Evolutionary conservation across 2,888 invertebrate genomes (phyloP), one percentile per base, ranked within the genome.

Genomic region (Therioaphis trifolii): DNA sequence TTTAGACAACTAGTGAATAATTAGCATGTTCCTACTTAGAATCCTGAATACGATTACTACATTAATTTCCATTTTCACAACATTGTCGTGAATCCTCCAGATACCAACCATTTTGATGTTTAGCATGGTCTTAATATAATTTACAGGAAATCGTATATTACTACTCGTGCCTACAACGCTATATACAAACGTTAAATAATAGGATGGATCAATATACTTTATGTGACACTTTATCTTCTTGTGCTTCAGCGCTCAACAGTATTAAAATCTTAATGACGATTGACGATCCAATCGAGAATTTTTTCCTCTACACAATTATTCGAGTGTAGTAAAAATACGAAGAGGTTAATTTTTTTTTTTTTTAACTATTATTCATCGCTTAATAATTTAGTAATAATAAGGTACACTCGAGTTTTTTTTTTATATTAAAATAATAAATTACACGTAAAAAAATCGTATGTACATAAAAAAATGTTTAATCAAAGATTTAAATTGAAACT

Each of bases 41-140:
- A 76, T 27, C 43, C 43, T 61, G 43, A 61, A 63, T 76, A 63
- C 18, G 27, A 61, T 63, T 63, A 35, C 35, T 35, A 76, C 18
- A 14, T 46, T 27, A 29, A 63, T 63, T 61, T 61, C n/a, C 18
- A 63, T 46, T 63, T 55, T 46, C 46, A 46, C 61, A 46, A 61
- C 14, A 61, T 46, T 46, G 27, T 61, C 5, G 5, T 27, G 27
- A 35, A 55, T 35, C 7, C 2, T 52, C n/a, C 7, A 5, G 52
- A 29, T n/a, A 46, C 21, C 43, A 18, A 61, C 61, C 27, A 11
- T 61, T n/a, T 46, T 63, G 27, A 46, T 76, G 61, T 63, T 63
- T n/a, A 14, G 14, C 75, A 58, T 58, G 58, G 58, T 43, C 11
- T 27, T 21, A 15, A 21, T 9, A 15, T 7, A 49, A 76, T 49